Evolutionary conservation across 92 coral and sea anemone genomes (phyloP).

Genomic region (Blastomussa wellsi): DNA sequence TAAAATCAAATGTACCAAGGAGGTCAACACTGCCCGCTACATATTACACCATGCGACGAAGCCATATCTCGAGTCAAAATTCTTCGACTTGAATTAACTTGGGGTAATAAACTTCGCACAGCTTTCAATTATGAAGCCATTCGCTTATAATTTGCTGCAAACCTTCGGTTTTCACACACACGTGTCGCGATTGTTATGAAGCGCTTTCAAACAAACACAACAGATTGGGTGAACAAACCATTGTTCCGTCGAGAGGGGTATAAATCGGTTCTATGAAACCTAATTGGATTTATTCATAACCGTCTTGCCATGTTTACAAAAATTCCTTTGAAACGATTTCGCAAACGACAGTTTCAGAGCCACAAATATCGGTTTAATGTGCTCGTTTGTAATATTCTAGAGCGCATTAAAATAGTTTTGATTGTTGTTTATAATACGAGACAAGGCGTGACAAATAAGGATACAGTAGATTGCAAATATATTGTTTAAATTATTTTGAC

Average conservation of each 20-base stretch:
- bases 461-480: not conserved
- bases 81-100: not conserved
- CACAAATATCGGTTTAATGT: not conserved
- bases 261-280: not conserved
- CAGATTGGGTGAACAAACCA: not conserved
- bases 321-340: not conserved
- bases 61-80: not conserved
- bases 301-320: not conserved
- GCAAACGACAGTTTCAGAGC: not conserved
- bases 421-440: not conserved
- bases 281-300: not conserved
- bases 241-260: not conserved
- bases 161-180: not conserved
- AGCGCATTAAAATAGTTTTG: not conserved
- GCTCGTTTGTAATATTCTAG: not conserved
- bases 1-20: not conserved
- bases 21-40: not conserved
- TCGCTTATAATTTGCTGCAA: not conserved
- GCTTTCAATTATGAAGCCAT: not conserved
- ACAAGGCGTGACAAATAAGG: not conserved
- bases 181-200: not conserved
- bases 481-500: too few relatives aligned
- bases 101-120: not conserved
- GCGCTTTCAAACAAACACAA: constrained; percentile 8
- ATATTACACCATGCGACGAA: not conserved